Conservation (phyloP, 2,113 vertebrate species). For the Lampris megalopsis region DNA sequence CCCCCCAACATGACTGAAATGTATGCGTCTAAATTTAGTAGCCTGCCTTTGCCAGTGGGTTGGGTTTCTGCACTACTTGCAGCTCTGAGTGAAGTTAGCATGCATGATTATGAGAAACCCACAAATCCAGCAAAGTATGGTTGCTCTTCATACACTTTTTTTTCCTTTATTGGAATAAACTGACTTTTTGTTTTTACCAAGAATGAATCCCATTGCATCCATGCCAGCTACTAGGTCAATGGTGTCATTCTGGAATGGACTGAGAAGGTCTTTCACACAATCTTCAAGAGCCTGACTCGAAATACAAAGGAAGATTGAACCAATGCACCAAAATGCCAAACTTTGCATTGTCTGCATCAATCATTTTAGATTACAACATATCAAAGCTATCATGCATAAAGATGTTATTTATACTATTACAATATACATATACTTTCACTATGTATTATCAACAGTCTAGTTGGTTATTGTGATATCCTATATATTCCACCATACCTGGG, state of each 20-base stretch:
- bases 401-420: no score
- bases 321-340: no score
- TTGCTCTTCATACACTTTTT: background rate
- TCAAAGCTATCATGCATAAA: no score
- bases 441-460: background rate
- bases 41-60: conserved; percentile 7
- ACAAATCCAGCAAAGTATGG: background rate
- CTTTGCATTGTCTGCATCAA: no score
- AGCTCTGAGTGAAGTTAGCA: conserved; percentile 47
- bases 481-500: conserved; percentile 78
- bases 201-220: conserved; percentile 92
- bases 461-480: background rate
- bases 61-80: conserved; percentile 42
- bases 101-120: background rate
- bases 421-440: no score
- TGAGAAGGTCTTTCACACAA: conserved; percentile 85
- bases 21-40: conserved; percentile 66
- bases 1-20: background rate
- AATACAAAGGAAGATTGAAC: background rate
- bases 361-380: no score
- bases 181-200: conserved; percentile 79
- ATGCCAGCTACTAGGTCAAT: conserved; percentile 89
- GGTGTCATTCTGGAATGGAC: conserved; percentile 82
- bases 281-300: conserved; percentile 84
- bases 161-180: background rate